Evolutionary conservation across 2,797 vertebrate species (phyloP), one percentile per base, ranked within the genome.

Genomic region (Halcyon smyrnensis): DNA sequence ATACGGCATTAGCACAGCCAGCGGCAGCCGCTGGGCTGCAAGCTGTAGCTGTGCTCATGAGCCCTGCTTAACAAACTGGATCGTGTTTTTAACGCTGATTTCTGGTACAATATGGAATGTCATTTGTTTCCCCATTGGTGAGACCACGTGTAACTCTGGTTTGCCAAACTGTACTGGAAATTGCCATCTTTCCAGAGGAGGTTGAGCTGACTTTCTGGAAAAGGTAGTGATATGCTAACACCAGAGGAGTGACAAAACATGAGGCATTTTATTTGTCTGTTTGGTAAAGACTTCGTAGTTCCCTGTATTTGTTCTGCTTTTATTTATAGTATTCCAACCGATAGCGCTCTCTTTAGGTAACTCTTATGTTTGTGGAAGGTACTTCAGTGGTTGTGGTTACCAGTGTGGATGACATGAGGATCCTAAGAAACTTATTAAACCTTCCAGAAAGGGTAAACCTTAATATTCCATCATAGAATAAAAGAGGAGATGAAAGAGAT

Each of bases 1-100:
- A 30, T 25, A 0, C 10, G 6, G 48, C 4, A 6, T 13, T 62
- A 21, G 28, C 70, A 4, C 18, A n/a, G 34, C 70, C 0, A 2
- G 45, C 70, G 30, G 77, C 59, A 50, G 53, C 77, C 1, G 2
- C n/a, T 18, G 48, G 48, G 41, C 77, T 19, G 24, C 50, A 20
- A 54, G 63, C 63, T 56, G 54, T 45, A 51, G 19, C 56, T 48
- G 56, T 46, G 15, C 64, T 87, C 27, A 0, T 25, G 25, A 78
- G 1, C 60, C 18, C 24, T 0, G 8, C 6, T 15, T 41, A 36
- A 45, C 53, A 36, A 69, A 54, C 4, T 12, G 53, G 28, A 16
- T 62, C 2, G 0, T 37, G 6, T 46, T 76, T 79, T 84, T 82
- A 91, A 56, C 27, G 4, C 57, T 23, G 17, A 20, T 76, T 89